Base-by-base conservation (phyloP, 2,113 vertebrate genomes). In the Vicugna pacos region DNA sequence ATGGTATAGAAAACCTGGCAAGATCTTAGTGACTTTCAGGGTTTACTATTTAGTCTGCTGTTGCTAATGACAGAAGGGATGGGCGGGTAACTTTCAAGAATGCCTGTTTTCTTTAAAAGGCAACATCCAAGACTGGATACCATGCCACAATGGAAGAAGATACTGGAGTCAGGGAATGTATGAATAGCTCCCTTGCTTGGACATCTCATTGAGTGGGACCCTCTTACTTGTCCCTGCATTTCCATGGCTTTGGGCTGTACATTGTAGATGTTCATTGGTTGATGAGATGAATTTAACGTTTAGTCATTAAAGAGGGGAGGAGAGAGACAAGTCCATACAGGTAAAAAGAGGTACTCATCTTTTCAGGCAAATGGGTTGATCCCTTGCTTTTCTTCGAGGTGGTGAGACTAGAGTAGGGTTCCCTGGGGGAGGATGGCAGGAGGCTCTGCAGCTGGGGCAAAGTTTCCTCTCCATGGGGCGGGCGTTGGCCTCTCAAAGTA, bases 1-100 rank as follows among this genome's bases (percentile, higher is more conserved):
- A 87, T 38, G 65, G 14, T 48, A 13, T 54, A 67, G 70, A 83
- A 93, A 94, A 90, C 9, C 5, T 15, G 9, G 19, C 35, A 46
- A 79, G 24, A 95, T 67, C n/a, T 35, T 72, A 32, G 91, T 46
- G 48, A 75, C n/a, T 88, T 94, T 52, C 22, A 30, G 14, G 16
- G 26, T n/a, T 58, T 88, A 81, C 77, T 60, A 64, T 26, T 72
- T 88, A 73, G 10, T 79, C 5, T 64, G 28, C 16, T 85, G 2
- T 48, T 58, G 46, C 35, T 93, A 90, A 89, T 81, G 72, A 67
- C 69, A 48, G 69, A 77, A 24, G 26, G 77, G 12, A 52, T 11
- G 7, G 48, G 54, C 54, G 42, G 75, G 46, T 65, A 67, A 65
- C 42, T 67, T 94, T 80, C 46, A 60, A 52, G 50, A 62, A 84